Base-by-base conservation (phyloP, 1,140 invertebrate species). In the Solen grandis region DNA sequence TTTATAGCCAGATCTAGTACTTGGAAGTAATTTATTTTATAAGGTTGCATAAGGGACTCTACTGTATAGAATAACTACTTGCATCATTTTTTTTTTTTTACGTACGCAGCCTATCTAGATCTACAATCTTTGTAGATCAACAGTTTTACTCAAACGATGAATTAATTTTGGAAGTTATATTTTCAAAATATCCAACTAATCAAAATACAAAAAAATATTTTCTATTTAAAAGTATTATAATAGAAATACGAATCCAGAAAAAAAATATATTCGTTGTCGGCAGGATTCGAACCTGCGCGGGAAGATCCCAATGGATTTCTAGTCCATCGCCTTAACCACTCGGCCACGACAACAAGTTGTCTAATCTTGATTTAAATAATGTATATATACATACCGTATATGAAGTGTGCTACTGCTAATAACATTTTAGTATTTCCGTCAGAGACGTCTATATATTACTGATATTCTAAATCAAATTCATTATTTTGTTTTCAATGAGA, bases 211-310 rank as follows among this genome's bases (percentile, higher is more conserved):
- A 19, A 46, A 19, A 46, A 46, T 10, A 46, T 46, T 10, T 19
- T 46, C 8, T 10, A 46, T 10, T 46, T 19, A 46, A 46, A 19
- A 46, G 19, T 19, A 46, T 46, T 10, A 46, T 10, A 46, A 46
- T 10, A 10, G 19, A 46, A 8, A 19, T 10, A 46, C 8, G 8
- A 19, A 10, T 46, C 41, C 41, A 46, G 41, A 46, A 19, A 46
- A 46, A 46, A 82, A 85, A 85, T 81, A 74, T 14, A 62, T 59
- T 5, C 95, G 95, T 95, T 95, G 95, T 94, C 95, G 95, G 95
- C 95, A 96, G 95, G 95, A 95, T 96, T 96, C 95, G 95, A 96
- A 96, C 95, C 95, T 96, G 95, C 95, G 95, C 95, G 95, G 95
- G 95, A 94, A 96, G 93, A 96, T 94, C 95, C 95, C 95, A 96